Conservation (phyloP, 2,113 vertebrate species). For the Phylloscopus trochilus region DNA sequence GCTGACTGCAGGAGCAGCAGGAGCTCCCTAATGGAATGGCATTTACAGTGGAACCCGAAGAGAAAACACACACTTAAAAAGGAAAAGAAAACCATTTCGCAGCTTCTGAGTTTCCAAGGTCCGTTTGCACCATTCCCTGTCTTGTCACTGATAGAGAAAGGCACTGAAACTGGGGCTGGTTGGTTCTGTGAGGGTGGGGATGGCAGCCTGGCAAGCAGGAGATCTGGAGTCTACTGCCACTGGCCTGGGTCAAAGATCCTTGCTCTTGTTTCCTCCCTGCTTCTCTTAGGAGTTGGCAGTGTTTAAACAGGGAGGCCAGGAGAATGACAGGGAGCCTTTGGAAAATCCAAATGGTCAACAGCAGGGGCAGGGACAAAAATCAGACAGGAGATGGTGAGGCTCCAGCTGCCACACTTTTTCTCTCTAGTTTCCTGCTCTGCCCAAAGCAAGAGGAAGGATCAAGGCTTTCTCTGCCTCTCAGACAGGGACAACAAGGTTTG, state of each 20-base stretch:
- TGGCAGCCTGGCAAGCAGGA: background rate
- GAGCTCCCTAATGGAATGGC: background rate
- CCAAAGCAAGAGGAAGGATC: background rate
- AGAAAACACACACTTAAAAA: background rate
- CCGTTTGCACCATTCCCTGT: background rate
- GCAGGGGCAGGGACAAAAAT: background rate
- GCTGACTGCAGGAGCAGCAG: background rate
- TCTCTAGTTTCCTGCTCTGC: background rate
- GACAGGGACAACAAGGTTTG: background rate
- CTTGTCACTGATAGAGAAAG: background rate
- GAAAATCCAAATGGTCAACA: background rate
- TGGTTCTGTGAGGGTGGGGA: background rate
- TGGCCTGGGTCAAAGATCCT: background rate
- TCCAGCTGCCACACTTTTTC: background rate
- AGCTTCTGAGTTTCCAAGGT: background rate
- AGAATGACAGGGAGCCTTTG: background rate
- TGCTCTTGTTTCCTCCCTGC: background rate
- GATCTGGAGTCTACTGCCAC: background rate
- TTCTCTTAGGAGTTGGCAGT: background rate
- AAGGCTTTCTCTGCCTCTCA: background rate
- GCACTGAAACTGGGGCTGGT: fast-evolving
- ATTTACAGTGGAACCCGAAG: background rate
- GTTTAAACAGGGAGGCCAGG: background rate
- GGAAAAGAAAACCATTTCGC: background rate
- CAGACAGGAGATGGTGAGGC: background rate